Conservation (phyloP, 2,797 vertebrate species). For the Chromis chromis region DNA sequence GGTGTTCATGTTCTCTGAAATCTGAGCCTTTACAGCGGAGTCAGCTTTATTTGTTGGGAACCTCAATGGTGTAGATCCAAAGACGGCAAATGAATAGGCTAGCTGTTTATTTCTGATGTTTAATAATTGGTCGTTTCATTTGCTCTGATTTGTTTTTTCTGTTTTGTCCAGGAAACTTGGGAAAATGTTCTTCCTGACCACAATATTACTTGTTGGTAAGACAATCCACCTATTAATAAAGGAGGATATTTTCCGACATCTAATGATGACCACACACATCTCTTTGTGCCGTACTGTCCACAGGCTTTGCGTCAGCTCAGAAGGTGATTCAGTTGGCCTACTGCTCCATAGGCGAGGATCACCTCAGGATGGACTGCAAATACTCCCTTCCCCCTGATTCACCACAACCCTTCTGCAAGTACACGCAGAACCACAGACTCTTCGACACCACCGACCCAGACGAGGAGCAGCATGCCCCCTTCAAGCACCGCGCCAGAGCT, state of each 20-base stretch:
- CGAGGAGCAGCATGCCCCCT: slow-evolving; percentile 62
- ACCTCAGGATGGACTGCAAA: slow-evolving; percentile 78
- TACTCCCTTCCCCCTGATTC: slow-evolving; percentile 61
- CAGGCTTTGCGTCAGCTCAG: slow-evolving; percentile 80
- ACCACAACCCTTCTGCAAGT: slow-evolving; percentile 72
- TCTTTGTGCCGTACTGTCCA: slow-evolving; percentile 19
- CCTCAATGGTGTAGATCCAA: slow-evolving; percentile 14
- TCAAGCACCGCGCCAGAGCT: slow-evolving; percentile 67
- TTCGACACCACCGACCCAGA: slow-evolving; percentile 71
- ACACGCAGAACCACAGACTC: slow-evolving; percentile 63
- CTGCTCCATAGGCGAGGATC: slow-evolving; percentile 72
- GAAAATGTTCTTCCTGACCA: slow-evolving; percentile 74
- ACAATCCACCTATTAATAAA: neutral
- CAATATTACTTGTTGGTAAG: slow-evolving; percentile 81
- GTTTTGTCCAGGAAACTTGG: slow-evolving; percentile 53
- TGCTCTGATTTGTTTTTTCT: slow-evolving; percentile 23
- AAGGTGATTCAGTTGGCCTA: slow-evolving; percentile 67
- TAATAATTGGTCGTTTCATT: neutral
- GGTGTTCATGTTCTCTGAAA: slow-evolving; percentile 40
- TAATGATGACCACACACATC: neutral
- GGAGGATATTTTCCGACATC: neutral
- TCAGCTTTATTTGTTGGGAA: slow-evolving; percentile 51
- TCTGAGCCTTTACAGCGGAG: slow-evolving; percentile 39
- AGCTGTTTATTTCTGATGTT: neutral
- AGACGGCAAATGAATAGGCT: slow-evolving; percentile 3